Percentiles rank a stretch among this genome's conserved stretches.
Conservation (phyloP, 2,888 invertebrate genomes). For the Drosophila subsilvestris region DNA sequence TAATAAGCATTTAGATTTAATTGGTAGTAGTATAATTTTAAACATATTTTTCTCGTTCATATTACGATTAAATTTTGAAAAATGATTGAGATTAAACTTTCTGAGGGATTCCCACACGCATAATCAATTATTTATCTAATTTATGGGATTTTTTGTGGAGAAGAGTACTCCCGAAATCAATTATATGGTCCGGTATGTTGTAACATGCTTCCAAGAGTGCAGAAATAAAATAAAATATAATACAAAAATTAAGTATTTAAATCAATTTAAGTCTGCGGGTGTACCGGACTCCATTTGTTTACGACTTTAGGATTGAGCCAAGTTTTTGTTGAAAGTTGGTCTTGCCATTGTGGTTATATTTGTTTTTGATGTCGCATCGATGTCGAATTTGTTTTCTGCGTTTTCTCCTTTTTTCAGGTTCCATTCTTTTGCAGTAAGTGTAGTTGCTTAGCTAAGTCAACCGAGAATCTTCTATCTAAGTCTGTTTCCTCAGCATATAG, state of each 20-base stretch:
- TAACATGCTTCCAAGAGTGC: no score
- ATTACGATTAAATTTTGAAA: no score
- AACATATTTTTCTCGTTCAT: no score
- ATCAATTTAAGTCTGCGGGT: neutral
- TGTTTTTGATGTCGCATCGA: constrained; percentile 44
- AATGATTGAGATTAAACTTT: no score
- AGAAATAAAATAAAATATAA: neutral
- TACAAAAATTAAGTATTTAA: constrained; percentile 1
- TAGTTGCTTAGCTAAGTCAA: constrained; percentile 32
- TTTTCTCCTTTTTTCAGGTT: constrained; percentile 18
- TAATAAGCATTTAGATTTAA: no score
- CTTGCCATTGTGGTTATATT: constrained; percentile 48
- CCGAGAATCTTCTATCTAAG: constrained; percentile 53
- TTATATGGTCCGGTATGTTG: no score
- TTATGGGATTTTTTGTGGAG: neutral
- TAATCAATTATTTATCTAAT: no score
- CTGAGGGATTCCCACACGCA: no score
- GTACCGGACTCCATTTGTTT: constrained; percentile 4
- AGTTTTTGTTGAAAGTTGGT: constrained; percentile 22
- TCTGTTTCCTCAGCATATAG: constrained; percentile 48
- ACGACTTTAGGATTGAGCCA: constrained; percentile 13
- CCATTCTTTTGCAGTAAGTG: constrained; percentile 33
- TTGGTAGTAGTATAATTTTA: no score
- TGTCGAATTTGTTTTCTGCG: constrained; percentile 45
- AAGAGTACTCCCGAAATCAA: no score